phyloP scores from a whole-genome alignment of 1,140 invertebrate species.

The Zaprionus tsacasi region DNA sequence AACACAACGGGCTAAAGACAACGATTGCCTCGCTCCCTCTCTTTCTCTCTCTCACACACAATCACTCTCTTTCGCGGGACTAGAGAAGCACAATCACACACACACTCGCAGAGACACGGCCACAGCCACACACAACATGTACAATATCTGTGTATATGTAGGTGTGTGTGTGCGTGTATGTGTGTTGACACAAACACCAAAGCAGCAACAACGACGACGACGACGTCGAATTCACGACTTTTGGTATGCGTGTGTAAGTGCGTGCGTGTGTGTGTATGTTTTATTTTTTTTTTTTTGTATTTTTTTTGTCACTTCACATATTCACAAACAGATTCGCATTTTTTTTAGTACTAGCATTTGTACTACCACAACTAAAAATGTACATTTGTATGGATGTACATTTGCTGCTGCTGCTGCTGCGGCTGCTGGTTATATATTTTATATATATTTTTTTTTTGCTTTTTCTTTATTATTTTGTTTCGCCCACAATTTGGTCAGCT shows the following conservation, averaged over 20 bases:
- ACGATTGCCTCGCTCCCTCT: constrained; percentile 27
- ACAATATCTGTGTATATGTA: constrained; percentile 19
- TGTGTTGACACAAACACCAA: constrained; percentile 32
- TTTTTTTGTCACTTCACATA: constrained; percentile 51
- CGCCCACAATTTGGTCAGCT: constrained; percentile 49
- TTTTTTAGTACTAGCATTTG: constrained; percentile 41
- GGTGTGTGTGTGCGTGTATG: constrained; percentile 13
- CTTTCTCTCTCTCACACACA: constrained; percentile 22
- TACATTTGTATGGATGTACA: constrained; percentile 38
- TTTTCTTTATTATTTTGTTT: constrained; percentile 29
- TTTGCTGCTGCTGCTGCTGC: constrained; percentile 18
- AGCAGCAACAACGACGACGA: constrained; percentile 36
- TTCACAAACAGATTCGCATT: constrained; percentile 49
- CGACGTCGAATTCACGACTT: constrained; percentile 64
- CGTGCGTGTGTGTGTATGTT: constrained; percentile 9
- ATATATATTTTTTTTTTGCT: constrained; percentile 4
- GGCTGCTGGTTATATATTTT: constrained; percentile 16
- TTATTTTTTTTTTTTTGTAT: constrained; percentile 3
- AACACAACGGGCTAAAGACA: constrained; percentile 46
- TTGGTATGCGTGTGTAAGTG: constrained; percentile 43
- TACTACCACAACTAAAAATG: constrained; percentile 42
- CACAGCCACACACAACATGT: constrained; percentile 15
- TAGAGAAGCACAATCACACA: constrained; percentile 36
- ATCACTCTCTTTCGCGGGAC: constrained; percentile 35
- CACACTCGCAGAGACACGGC: neutral